A percentile compares a stretch with the other conserved stretches of the same genome.
Evolutionary conservation across 2,888 invertebrate genomes (phyloP).

Genomic region (Campoplex capitator): DNA sequence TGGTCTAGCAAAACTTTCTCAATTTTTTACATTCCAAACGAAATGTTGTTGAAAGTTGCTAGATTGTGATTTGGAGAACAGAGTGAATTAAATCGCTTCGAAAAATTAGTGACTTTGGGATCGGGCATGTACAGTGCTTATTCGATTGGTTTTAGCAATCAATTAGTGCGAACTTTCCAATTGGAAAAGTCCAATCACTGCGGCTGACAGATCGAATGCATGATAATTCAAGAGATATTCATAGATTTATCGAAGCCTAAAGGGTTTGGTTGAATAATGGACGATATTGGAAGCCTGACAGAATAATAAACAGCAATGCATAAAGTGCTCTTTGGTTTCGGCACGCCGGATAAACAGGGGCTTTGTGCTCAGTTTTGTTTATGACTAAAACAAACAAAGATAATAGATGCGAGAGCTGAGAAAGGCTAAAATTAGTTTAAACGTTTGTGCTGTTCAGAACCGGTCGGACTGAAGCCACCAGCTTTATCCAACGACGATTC

Average conservation of each 20-base stretch:
- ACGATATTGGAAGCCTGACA: conserved; percentile 19
- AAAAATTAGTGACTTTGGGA: neutral
- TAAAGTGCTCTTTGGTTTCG: conserved; percentile 15
- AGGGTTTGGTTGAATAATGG: conserved; percentile 27
- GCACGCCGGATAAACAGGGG: neutral
- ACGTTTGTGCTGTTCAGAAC: conserved; percentile 85
- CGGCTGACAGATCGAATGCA: conserved; percentile 30
- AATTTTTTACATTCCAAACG: too few species aligned
- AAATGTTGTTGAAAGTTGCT: neutral
- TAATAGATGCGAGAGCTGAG: neutral
- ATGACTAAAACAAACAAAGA: conserved; percentile 15
- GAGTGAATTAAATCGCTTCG: neutral
- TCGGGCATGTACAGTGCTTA: neutral
- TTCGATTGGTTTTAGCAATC: neutral
- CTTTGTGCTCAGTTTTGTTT: conserved; percentile 28
- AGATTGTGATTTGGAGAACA: neutral
- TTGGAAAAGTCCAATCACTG: conserved; percentile 1
- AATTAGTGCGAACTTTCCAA: neutral
- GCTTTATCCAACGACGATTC: conserved; percentile 88
- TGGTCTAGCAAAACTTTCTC: too few species aligned
- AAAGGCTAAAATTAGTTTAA: conserved; percentile 52
- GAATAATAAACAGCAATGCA: conserved; percentile 36
- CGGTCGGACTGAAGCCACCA: conserved; percentile 89
- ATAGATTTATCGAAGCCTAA: conserved; percentile 33
- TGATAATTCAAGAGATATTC: conserved; percentile 46